These are phyloP conservation scores for Drosophila gunungcola DNA, from an alignment of 1,140 invertebrate genomes.

Conservation along the genomic window DNA sequence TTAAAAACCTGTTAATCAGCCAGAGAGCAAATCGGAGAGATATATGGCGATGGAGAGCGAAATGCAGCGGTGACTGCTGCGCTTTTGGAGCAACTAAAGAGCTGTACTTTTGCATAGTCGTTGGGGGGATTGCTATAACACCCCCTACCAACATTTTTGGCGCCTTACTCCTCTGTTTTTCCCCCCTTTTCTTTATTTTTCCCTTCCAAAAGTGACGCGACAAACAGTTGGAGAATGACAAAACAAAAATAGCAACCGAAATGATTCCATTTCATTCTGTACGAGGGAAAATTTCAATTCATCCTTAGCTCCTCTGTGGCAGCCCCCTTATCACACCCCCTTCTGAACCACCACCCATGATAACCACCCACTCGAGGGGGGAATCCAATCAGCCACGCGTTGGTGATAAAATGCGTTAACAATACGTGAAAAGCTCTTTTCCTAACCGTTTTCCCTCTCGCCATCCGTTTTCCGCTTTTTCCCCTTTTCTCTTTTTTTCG, in stretches of 20 bases:
- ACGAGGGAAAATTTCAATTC: slow-evolving; percentile 48
- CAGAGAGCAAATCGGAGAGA: slow-evolving; percentile 29
- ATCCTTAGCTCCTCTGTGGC: background rate
- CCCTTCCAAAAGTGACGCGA: slow-evolving; percentile 9
- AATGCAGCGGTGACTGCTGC: slow-evolving; percentile 37
- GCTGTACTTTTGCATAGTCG: slow-evolving; percentile 56
- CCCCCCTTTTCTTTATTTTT: slow-evolving; percentile 1
- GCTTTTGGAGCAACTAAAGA: slow-evolving; percentile 51
- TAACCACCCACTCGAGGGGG: slow-evolving; percentile 29
- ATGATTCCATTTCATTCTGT: slow-evolving; percentile 23
- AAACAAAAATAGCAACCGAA: slow-evolving; percentile 60
- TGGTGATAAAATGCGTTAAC: slow-evolving; percentile 82
- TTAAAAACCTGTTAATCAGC: slow-evolving; percentile 77
- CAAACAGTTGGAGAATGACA: slow-evolving; percentile 65
- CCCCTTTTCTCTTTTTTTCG: slow-evolving; percentile 25
- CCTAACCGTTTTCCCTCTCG: slow-evolving; percentile 65
- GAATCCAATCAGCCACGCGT: slow-evolving; percentile 82
- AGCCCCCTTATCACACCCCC: background rate
- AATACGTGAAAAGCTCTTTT: slow-evolving; percentile 79
- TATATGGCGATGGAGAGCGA: slow-evolving; percentile 10
- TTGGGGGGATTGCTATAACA: slow-evolving; percentile 2
- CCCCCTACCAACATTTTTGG: background rate
- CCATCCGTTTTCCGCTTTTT: slow-evolving; percentile 11
- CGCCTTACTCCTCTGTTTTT: background rate
- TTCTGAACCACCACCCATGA: background rate